These are phyloP conservation scores for Holothuria scabra DNA, from an alignment of 53 echinoderm and acorn worm species.

Conservation along the genomic window DNA sequence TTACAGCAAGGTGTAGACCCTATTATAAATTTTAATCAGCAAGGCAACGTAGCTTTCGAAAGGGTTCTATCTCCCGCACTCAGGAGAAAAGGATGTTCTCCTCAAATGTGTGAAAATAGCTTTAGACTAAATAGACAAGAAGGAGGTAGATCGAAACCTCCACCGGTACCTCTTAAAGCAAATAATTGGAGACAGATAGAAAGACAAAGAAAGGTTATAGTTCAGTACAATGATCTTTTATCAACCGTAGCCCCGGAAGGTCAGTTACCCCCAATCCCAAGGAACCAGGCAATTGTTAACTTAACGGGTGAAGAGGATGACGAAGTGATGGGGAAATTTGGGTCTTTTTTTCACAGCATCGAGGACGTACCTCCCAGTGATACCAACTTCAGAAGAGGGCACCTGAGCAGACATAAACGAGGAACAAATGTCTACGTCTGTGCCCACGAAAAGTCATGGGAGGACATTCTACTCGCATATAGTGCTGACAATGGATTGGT, in stretches of 20 bases:
- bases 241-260: neutral
- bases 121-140: neutral
- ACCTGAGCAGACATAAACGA: neutral
- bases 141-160: neutral
- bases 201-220: conserved; percentile 6
- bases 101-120: conserved; percentile 17
- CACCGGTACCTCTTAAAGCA: conserved; percentile 24
- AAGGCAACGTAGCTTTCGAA: too few relatives aligned
- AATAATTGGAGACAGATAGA: conserved; percentile 27
- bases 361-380: conserved; percentile 38
- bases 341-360: conserved; percentile 28
- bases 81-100: neutral
- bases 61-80: too few relatives aligned
- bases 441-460: conserved; percentile 18
- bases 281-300: conserved; percentile 19
- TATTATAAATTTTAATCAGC: too few relatives aligned
- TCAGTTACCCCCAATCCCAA: conserved; percentile 5
- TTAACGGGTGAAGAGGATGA: conserved; percentile 38
- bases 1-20: too few relatives aligned
- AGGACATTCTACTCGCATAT: neutral
- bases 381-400: conserved; percentile 18
- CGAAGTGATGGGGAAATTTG: conserved; percentile 34
- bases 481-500: conserved; percentile 28
- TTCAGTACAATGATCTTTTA: conserved; percentile 23
- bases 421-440: conserved; percentile 35